A percentile compares a stretch with the other conserved stretches of the same genome.
Conservation (phyloP, 2,888 invertebrate species). For the Lissonota sp. region DNA sequence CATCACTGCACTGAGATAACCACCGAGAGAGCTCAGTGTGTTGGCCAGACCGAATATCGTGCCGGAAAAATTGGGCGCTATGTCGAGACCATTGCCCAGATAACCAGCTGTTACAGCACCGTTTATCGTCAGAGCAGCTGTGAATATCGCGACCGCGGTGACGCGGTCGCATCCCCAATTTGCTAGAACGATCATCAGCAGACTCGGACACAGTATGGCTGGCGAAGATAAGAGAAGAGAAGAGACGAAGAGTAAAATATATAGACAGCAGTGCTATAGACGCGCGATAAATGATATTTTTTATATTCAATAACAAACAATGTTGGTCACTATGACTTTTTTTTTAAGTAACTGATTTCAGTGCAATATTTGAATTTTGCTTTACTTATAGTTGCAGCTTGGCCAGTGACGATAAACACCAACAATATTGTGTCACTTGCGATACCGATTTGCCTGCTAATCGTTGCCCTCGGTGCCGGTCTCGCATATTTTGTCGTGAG, state of each 20-base stretch:
- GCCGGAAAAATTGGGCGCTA: slow-evolving; percentile 95
- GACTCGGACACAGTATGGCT: slow-evolving; percentile 88
- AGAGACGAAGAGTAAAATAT: background rate
- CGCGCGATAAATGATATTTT: slow-evolving; percentile 29
- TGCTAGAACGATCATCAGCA: slow-evolving; percentile 91
- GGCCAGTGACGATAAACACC: slow-evolving; percentile 76
- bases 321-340: too few species aligned
- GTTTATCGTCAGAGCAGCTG: slow-evolving; percentile 91
- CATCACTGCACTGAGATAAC: slow-evolving; percentile 92
- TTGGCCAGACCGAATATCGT: slow-evolving; percentile 96
- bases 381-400: slow-evolving; percentile 67
- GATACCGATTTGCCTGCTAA: slow-evolving; percentile 85
- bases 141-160: slow-evolving; percentile 92
- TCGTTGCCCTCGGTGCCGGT: slow-evolving; percentile 86
- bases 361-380: background rate
- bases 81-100: slow-evolving; percentile 93
- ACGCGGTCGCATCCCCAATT: slow-evolving; percentile 89
- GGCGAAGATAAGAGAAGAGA: slow-evolving; percentile 70
- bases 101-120: slow-evolving; percentile 95
- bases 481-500: slow-evolving; percentile 88
- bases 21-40: slow-evolving; percentile 92
- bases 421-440: slow-evolving; percentile 84
- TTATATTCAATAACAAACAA: too few species aligned
- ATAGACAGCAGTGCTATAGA: background rate
- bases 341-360: too few species aligned